Evolutionary conservation across 2,888 invertebrate species (phyloP).

Genomic region (Eupithecia inturbata): DNA sequence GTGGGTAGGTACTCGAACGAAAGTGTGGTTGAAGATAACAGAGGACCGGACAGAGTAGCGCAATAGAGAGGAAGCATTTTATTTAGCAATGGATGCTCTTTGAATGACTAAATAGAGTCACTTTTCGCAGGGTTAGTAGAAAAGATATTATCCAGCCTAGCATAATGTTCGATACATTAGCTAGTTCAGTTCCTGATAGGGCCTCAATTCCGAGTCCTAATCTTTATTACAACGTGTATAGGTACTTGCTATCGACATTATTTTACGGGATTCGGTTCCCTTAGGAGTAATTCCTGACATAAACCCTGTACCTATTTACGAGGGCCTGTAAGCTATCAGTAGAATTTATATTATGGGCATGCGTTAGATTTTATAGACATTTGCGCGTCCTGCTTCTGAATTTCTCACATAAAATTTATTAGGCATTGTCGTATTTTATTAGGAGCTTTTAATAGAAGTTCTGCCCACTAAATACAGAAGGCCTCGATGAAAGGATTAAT

Average conservation of each 20-base stretch:
- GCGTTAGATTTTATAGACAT: constrained; percentile 49
- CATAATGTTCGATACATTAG: neutral
- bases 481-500: neutral
- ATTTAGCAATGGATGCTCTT: neutral
- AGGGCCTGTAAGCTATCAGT: constrained; percentile 71
- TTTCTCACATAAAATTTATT: constrained; percentile 36
- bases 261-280: constrained; percentile 64
- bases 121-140: neutral
- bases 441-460: constrained; percentile 2
- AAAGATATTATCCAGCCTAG: neutral
- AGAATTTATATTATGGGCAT: constrained; percentile 64
- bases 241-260: constrained; percentile 57
- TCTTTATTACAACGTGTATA: constrained; percentile 67
- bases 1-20: neutral
- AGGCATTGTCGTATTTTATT: constrained; percentile 25
- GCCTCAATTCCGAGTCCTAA: constrained; percentile 48
- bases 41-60: neutral
- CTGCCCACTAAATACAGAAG: neutral
- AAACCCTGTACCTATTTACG: constrained; percentile 67
- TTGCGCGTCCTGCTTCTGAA: constrained; percentile 37
- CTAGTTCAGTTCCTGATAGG: neutral
- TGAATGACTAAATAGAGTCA: neutral
- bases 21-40: neutral
- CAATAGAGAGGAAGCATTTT: neutral
- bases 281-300: constrained; percentile 67